phyloP scores from a whole-genome alignment of 2,113 vertebrate genomes.

The Varanus komodoensis region DNA sequence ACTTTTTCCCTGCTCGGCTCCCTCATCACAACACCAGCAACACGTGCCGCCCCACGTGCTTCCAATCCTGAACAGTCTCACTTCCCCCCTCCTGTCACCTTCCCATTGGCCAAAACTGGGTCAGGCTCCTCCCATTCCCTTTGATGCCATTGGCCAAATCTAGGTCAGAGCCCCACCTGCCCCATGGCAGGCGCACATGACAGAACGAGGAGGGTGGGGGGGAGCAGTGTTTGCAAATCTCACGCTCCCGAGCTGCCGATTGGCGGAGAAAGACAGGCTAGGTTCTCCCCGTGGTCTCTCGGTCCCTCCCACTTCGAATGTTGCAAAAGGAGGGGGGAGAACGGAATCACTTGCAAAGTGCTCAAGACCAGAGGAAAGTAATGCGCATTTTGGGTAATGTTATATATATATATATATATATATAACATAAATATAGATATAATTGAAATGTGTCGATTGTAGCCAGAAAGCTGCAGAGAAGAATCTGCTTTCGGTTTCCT shows the following conservation, averaged over 20 bases:
- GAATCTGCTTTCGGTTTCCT: conserved; percentile 10
- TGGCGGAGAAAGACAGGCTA: not conserved
- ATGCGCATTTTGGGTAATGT: not conserved
- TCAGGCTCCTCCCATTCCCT: conserved; percentile 47
- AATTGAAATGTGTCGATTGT: conserved; percentile 52
- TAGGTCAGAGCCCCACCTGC: conserved; percentile 57
- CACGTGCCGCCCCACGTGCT: conserved; percentile 61
- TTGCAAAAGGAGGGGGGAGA: conserved; percentile 17
- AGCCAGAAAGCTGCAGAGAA: conserved; percentile 57
- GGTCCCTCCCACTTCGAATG: conserved; percentile 34
- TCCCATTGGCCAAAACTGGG: conserved; percentile 59
- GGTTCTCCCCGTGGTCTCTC: conserved; percentile 3
- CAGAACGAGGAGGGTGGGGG: not conserved
- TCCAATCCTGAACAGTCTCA: conserved; percentile 5
- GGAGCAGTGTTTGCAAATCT: not conserved
- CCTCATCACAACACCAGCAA: conserved; percentile 33
- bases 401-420: not conserved
- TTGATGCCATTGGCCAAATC: conserved; percentile 49
- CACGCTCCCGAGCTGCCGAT: not conserved
- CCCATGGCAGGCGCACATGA: conserved; percentile 44
- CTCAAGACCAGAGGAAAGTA: not conserved
- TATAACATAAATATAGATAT: not conserved
- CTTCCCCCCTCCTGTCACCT: not conserved
- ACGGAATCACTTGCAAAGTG: conserved; percentile 40
- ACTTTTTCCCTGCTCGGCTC: conserved; percentile 9